phyloP scores from a whole-genome alignment of 1,140 invertebrate genomes.

The Pararge aegeria region DNA sequence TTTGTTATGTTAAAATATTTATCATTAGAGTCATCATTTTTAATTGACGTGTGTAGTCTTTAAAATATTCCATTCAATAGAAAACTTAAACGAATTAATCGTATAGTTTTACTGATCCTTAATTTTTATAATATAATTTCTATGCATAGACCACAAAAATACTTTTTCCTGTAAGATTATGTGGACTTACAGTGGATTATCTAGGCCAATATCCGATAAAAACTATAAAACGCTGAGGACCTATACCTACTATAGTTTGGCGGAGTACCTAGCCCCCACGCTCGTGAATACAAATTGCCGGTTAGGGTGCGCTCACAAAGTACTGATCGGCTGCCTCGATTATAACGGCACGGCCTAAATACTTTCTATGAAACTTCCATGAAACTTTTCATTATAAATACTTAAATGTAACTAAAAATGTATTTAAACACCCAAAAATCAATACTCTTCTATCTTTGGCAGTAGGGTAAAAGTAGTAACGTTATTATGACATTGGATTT shows the following conservation, averaged over 20 bases:
- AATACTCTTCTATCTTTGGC: too few relatives aligned
- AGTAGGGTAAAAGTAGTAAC: too few relatives aligned
- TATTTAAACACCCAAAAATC: too few relatives aligned
- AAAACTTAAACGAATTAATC: too few relatives aligned
- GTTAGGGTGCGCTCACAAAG: constrained; percentile 31
- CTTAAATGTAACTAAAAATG: too few relatives aligned
- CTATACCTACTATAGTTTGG: constrained; percentile 19
- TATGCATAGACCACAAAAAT: background rate
- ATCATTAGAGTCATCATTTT: too few relatives aligned
- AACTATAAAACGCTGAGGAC: constrained; percentile 33
- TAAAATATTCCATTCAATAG: too few relatives aligned
- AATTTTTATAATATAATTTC: background rate
- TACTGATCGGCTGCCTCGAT: constrained; percentile 6
- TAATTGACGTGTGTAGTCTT: too few relatives aligned
- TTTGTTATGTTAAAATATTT: too few relatives aligned
- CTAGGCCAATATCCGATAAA: constrained; percentile 34
- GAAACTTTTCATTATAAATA: too few relatives aligned
- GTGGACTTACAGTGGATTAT: constrained; percentile 14
- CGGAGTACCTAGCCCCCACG: constrained; percentile 33
- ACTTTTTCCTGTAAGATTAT: background rate
- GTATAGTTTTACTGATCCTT: too few relatives aligned
- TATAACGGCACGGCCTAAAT: constrained; percentile 16
- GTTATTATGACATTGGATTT: too few relatives aligned
- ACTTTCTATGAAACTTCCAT: background rate
- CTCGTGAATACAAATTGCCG: constrained; percentile 61